Percentiles rank a stretch among this genome's conserved stretches.
Conservation (phyloP, 2,797 vertebrate genomes). For the Acrocephalus scirpaceus region DNA sequence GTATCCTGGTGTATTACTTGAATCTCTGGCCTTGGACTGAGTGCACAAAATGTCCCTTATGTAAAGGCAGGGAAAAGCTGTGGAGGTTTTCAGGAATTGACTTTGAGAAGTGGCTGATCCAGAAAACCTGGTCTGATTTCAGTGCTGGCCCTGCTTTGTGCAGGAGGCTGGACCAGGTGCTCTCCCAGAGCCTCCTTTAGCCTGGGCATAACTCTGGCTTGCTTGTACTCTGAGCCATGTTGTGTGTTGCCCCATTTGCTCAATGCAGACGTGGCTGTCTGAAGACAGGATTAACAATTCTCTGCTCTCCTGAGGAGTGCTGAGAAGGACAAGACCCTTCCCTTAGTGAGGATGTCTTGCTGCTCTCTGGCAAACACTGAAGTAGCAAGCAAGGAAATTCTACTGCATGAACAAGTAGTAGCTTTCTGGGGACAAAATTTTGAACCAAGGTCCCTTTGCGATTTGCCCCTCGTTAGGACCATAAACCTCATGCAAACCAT, state of each 20-base stretch:
- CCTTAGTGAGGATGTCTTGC: neutral
- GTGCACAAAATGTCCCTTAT: accelerated
- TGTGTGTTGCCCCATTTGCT: accelerated
- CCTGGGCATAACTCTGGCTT: neutral
- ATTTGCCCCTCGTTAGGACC: accelerated
- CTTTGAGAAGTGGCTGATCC: neutral
- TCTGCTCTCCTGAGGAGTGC: neutral
- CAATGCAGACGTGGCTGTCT: neutral
- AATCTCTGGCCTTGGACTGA: neutral
- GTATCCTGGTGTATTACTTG: neutral
- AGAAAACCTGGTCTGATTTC: neutral
- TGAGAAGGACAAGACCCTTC: neutral
- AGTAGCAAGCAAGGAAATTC: neutral
- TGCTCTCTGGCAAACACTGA: neutral
- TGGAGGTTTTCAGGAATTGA: neutral
- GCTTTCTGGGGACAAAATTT: neutral
- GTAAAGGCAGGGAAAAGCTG: neutral
- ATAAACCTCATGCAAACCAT: neutral
- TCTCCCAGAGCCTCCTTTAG: neutral
- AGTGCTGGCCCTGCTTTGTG: neutral
- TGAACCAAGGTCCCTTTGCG: accelerated
- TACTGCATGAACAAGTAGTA: neutral
- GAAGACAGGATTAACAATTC: neutral
- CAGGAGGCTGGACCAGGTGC: neutral
- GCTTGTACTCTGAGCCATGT: neutral